A percentile compares a stretch with the other conserved stretches of the same genome.
Conservation (phyloP, 2,113 vertebrate species). For the Gasterosteus nipponicus region DNA sequence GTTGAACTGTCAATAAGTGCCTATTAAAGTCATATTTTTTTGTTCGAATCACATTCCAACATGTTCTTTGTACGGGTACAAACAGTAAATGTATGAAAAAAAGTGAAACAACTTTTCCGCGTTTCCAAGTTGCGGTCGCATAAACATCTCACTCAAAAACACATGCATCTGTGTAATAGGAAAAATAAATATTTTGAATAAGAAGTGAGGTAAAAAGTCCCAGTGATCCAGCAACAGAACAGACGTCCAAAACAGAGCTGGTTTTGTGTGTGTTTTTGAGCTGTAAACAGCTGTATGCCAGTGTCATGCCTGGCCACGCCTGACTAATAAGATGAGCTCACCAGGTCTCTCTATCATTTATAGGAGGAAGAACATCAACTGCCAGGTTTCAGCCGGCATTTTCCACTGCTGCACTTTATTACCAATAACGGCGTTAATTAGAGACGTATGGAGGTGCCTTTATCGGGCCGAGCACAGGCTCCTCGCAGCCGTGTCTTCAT, state of each 20-base stretch:
- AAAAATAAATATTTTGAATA: background rate
- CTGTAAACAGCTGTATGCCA: slow-evolving; percentile 23
- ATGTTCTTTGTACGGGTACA: background rate
- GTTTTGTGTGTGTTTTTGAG: slow-evolving; percentile 39
- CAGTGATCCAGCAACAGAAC: background rate
- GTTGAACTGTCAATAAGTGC: slow-evolving; percentile 50
- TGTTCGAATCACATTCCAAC: slow-evolving; percentile 8
- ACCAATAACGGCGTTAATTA: slow-evolving; percentile 69
- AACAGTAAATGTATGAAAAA: background rate
- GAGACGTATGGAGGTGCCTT: slow-evolving; percentile 56
- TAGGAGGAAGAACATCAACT: slow-evolving; percentile 57
- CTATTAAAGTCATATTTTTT: slow-evolving; percentile 64
- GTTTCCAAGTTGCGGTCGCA: slow-evolving; percentile 10
- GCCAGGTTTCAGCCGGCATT: slow-evolving; percentile 54
- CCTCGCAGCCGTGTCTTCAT: slow-evolving; percentile 12
- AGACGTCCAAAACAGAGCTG: slow-evolving; percentile 34
- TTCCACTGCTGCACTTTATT: slow-evolving; percentile 70
- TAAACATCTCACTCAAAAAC: background rate
- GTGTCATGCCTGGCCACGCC: slow-evolving; percentile 49
- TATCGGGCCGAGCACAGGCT: slow-evolving; percentile 21
- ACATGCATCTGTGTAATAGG: slow-evolving; percentile 12
- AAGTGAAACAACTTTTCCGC: background rate
- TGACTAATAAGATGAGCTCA: slow-evolving; percentile 70
- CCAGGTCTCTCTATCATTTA: slow-evolving; percentile 63
- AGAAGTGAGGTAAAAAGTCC: slow-evolving; percentile 8